Evolutionary conservation across 2,888 invertebrate genomes (phyloP), one percentile per base, ranked within the genome.

Genomic region (Neoascia interrupta): DNA sequence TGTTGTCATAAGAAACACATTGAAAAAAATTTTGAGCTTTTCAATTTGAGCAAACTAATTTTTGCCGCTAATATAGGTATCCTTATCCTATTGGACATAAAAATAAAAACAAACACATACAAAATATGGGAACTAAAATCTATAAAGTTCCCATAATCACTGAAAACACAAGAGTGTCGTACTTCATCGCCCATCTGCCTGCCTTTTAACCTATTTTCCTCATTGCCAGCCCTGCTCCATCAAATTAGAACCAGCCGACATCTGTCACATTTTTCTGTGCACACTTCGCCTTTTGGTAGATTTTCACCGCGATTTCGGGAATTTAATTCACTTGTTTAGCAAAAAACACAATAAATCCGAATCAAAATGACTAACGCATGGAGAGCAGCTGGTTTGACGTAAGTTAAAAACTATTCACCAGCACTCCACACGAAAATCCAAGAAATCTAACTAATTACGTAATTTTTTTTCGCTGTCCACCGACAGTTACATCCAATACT

Each of bases 401-500:
- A 91, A 93, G 93, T 89, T 72, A 41, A 23, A 2, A 41, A 41
- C 5, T 1, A 16, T 31, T 31, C 8, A 6, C 4, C 31, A 31
- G 4, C 26, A 26, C 26, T 8, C 8, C 6, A 21, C 31, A 21
- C 6, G 3, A 31, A 8, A 8, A 10, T 3, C 13, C 1, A 5
- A 26, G 43, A 63, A 37, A 63, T 58, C 49, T 13, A 54, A 68
- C 34, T 2, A n/a, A n/a, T n/a, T n/a, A n/a, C n/a, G n/a, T n/a
- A n/a, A n/a, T n/a, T n/a, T n/a, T n/a, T n/a, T n/a, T n/a, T n/a
- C n/a, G n/a, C n/a, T n/a, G n/a, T n/a, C 66, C n/a, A 15, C 47
- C 15, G 6, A 1, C 79, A 98, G 97, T 90, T 98, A 98, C 91
- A 95, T 98, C 89, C 96, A 96, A 90, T 98, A 95, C 90, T 98